phyloP scores from a whole-genome alignment of 2,797 vertebrate genomes.

The Botia almorhae region DNA sequence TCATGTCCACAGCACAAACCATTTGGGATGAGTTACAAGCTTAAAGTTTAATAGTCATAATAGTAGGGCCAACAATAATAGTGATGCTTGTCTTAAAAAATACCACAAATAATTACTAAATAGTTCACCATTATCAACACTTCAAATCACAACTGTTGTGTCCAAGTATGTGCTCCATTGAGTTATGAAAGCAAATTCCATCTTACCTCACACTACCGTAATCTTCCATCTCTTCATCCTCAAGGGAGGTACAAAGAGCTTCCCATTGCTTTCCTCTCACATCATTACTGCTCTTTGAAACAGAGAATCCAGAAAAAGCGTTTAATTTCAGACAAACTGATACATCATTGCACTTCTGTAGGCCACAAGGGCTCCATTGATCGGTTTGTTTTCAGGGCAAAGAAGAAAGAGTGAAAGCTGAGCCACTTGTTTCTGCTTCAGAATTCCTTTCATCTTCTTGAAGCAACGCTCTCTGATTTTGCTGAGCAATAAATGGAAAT shows the following conservation, averaged over 20 bases:
- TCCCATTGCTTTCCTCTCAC: conserved; percentile 36
- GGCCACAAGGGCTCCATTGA: conserved; percentile 49
- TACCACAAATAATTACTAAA: neutral
- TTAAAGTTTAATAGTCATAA: conserved; percentile 3
- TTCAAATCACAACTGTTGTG: neutral
- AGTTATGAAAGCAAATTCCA: conserved; percentile 29
- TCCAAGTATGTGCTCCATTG: conserved; percentile 3
- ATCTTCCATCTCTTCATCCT: conserved; percentile 39
- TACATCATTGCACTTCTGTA: conserved; percentile 48
- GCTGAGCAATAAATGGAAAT: conserved; percentile 35
- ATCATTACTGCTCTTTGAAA: conserved; percentile 46
- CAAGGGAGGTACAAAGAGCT: conserved; percentile 41
- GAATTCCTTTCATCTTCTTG: conserved; percentile 50
- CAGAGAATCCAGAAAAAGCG: conserved; percentile 34
- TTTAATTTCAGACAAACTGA: conserved; percentile 52
- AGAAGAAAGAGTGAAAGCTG: conserved; percentile 41
- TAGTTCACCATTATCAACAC: neutral
- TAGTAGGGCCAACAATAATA: neutral
- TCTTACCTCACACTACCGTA: conserved; percentile 15
- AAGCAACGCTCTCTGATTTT: conserved; percentile 23
- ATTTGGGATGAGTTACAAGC: neutral
- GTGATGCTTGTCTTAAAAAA: neutral
- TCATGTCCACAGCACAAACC: neutral
- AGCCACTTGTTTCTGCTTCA: conserved; percentile 31
- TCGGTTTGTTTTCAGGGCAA: conserved; percentile 38